phyloP scores from a whole-genome alignment of 2,113 vertebrate species.

The Gallinago undulata region DNA sequence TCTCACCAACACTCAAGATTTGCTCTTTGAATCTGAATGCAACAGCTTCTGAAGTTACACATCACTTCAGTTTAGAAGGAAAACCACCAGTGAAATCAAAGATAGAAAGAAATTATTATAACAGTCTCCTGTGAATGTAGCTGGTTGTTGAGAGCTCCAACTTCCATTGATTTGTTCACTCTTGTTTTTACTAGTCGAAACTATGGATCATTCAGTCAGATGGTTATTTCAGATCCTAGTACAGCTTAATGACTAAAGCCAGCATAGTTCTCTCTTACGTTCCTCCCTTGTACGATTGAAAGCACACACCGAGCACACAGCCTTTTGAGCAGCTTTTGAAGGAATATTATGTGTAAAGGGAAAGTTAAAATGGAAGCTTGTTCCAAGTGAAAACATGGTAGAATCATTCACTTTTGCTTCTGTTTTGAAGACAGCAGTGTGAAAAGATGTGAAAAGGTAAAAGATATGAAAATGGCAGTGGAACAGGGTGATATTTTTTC shows the following conservation, averaged over 20 bases:
- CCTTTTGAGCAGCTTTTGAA: fast-evolving
- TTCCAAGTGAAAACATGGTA: neutral
- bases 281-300: neutral
- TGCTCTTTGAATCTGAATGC: neutral
- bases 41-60: neutral
- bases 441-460: neutral
- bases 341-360: neutral
- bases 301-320: neutral
- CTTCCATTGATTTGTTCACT: neutral
- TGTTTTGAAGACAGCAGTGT: neutral
- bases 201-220: neutral
- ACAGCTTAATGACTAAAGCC: neutral
- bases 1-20: neutral
- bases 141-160: neutral
- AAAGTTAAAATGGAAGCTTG: neutral
- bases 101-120: neutral
- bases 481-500: neutral
- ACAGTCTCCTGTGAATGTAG: neutral
- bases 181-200: neutral
- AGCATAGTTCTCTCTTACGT: neutral
- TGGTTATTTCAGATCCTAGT: neutral
- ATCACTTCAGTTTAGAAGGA: neutral
- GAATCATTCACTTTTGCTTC: neutral
- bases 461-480: neutral
- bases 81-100: neutral